Base-by-base conservation (phyloP, 2,797 vertebrate genomes). In the Labroides dimidiatus region DNA sequence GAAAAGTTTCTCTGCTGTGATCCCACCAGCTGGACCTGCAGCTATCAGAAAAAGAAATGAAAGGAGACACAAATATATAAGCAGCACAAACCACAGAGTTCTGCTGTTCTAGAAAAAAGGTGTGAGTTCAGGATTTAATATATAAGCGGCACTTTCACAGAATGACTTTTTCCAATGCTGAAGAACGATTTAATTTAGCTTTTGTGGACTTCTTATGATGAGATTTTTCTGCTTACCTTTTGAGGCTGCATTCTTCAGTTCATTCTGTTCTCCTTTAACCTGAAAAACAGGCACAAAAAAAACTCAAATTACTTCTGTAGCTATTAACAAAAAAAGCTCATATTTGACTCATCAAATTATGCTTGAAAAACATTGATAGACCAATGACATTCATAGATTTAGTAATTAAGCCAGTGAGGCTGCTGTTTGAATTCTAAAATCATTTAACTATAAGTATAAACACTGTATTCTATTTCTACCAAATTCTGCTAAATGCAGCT, bases 1-100 rank as follows among this genome's bases (percentile, higher is more conserved):
- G 78, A 95, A 98, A 21, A 99, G 93, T 65, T 94, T 95, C 91
- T 98, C 96, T 15, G 97, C 95, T 16, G 95, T 96, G 79, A 99
- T 69, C 37, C 95, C 87, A 69, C 96, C 97, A 86, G 82, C 77
- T 20, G 85, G 81, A 14, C 27, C 67, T 1, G 36, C 47, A 57
- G 82, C 92, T 93, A 48, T 51, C 11, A 47, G 42, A 64, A 16
- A 55, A 57, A 57, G 24, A 20, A 7, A 61, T 15, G 33, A 39
- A 52, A 61, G 10, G n/a, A n/a, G n/a, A n/a, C n/a, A n/a, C n/a
- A n/a, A 70, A 57, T 2, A 57, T 2, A 12, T 5, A 10, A 49
- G 1, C 59, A 16, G 3, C 36, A 45, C 33, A 37, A 36, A 56
- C 10, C 16, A 16, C 21, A 10, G 15, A 50, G 15, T 11, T 33